Conservation (phyloP, 2,888 invertebrate genomes). For the Monochamus alternatus region DNA sequence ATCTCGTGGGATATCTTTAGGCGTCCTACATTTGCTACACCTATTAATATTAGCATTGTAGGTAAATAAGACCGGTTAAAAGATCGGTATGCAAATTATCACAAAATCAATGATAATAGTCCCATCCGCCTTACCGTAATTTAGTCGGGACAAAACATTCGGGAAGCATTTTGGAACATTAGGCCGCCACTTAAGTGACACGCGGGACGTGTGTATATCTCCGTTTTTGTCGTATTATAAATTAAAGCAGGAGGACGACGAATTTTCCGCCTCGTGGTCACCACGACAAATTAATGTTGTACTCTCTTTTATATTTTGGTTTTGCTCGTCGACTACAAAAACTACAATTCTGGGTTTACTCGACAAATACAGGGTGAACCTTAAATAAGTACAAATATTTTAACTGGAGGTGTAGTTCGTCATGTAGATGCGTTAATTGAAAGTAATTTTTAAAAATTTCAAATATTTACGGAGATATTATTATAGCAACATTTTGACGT, state of each 20-base stretch:
- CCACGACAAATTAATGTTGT: conserved; percentile 24
- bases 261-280: conserved; percentile 23
- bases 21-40: too few relatives aligned
- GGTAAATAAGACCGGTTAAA: too few relatives aligned
- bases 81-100: too few relatives aligned
- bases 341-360: neutral
- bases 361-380: too few relatives aligned
- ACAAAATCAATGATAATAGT: conserved; percentile 2
- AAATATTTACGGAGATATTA: too few relatives aligned
- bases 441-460: too few relatives aligned
- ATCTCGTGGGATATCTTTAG: too few relatives aligned
- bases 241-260: conserved; percentile 31
- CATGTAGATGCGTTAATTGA: too few relatives aligned
- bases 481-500: too few relatives aligned
- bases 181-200: conserved; percentile 7
- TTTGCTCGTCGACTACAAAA: neutral
- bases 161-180: conserved; percentile 15
- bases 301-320: conserved; percentile 18
- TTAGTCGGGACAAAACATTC: conserved; percentile 6
- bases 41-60: too few relatives aligned
- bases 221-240: conserved; percentile 26
- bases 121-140: neutral
- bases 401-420: too few relatives aligned
- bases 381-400: too few relatives aligned
- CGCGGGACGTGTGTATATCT: conserved; percentile 18